These are phyloP conservation scores for Nephrotoma appendiculata DNA, from an alignment of 2,888 invertebrate genomes.

Conservation along the genomic window DNA sequence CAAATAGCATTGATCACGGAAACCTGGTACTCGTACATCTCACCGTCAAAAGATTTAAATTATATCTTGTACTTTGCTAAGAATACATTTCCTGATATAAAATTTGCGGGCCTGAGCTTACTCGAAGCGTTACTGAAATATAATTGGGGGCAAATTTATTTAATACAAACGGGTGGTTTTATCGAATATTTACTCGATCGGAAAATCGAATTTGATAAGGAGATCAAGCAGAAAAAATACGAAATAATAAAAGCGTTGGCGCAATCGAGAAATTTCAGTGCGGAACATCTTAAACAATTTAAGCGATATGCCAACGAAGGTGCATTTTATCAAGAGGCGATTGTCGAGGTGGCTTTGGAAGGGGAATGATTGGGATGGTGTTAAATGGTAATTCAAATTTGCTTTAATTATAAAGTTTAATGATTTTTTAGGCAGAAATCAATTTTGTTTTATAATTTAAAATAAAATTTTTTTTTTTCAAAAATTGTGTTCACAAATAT, in stretches of 20 bases:
- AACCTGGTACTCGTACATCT: constrained; percentile 44
- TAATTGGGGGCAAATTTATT: constrained; percentile 64
- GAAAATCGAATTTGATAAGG: constrained; percentile 47
- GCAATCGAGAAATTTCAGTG: constrained; percentile 43
- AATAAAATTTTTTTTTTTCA: not conserved
- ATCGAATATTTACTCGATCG: constrained; percentile 69
- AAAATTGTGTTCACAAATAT: not conserved
- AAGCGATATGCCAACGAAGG: constrained; percentile 61
- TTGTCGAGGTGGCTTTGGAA: constrained; percentile 62
- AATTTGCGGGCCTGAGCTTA: constrained; percentile 49
- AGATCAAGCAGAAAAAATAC: constrained; percentile 45
- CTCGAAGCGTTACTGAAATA: constrained; percentile 52
- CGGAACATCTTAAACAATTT: constrained; percentile 43
- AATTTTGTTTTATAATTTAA: not conserved
- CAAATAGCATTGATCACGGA: constrained; percentile 38
- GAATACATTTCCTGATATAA: constrained; percentile 71
- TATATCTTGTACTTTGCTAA: constrained; percentile 41
- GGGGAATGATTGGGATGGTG: constrained; percentile 22
- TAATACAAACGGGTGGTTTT: constrained; percentile 53
- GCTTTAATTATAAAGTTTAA: not conserved
- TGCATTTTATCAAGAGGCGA: constrained; percentile 55
- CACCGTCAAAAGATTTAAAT: constrained; percentile 43
- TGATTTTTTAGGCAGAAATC: not conserved
- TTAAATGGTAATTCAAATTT: not conserved
- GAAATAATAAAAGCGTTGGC: constrained; percentile 50